phyloP scores from a whole-genome alignment of 2,888 invertebrate genomes.

The Salpingus planirostris region DNA sequence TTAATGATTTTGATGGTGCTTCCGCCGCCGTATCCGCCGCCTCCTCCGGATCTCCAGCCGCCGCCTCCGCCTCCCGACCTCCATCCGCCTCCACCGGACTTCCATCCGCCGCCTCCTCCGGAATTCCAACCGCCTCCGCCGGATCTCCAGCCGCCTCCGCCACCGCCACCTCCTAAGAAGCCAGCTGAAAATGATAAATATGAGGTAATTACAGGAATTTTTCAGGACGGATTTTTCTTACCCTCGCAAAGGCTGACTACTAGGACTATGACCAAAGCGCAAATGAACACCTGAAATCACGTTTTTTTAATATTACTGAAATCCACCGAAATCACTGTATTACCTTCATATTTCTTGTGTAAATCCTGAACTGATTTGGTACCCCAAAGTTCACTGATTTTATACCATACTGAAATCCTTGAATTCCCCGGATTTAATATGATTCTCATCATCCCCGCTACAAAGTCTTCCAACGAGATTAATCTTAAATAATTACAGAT shows the following conservation, averaged over 20 bases:
- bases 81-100: not conserved
- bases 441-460: no score
- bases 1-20: not conserved
- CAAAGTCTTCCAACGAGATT: no score
- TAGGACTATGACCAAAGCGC: conserved; percentile 12
- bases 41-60: conserved; percentile 3
- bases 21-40: not conserved
- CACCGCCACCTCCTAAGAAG: conserved; percentile 4
- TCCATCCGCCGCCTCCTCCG: conserved; percentile 9
- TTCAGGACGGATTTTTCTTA: conserved; percentile 3
- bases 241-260: conserved; percentile 13
- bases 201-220: not conserved
- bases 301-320: conserved; percentile 1
- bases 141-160: no score
- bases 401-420: no score
- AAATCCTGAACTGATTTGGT: no score
- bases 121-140: conserved; percentile 14
- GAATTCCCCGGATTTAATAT: no score
- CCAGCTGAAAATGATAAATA: not conserved
- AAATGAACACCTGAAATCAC: conserved; percentile 15
- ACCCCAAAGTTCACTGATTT: no score
- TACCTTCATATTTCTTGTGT: no score
- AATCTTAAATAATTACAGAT: no score
- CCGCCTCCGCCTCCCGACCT: conserved; percentile 4
- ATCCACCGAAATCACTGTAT: conserved; percentile 1